Conservation (phyloP, 2,113 vertebrate genomes). For the Rana temporaria region DNA sequence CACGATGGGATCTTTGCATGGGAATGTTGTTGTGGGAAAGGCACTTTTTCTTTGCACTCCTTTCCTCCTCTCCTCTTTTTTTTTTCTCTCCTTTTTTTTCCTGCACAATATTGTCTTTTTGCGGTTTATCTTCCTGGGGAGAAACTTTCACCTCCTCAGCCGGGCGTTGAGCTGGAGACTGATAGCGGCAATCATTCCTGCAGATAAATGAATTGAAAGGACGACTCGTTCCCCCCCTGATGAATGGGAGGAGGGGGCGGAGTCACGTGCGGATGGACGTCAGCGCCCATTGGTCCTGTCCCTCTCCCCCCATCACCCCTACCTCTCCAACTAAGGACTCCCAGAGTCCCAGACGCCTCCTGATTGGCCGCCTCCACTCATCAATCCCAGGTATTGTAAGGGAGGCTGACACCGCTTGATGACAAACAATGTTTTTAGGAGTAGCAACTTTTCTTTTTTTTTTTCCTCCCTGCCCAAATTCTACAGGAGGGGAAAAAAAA, state of each 20-base stretch:
- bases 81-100: slow-evolving; percentile 74
- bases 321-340: slow-evolving; percentile 89
- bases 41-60: slow-evolving; percentile 33
- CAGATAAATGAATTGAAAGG: slow-evolving; percentile 99
- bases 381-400: slow-evolving; percentile 95
- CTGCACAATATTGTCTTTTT: slow-evolving; percentile 97
- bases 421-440: slow-evolving; percentile 82
- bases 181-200: slow-evolving; percentile 99
- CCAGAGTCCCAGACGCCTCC: slow-evolving; percentile 74
- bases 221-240: slow-evolving; percentile 99
- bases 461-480: slow-evolving; percentile 59
- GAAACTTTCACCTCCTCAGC: slow-evolving; percentile 99
- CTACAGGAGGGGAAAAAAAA: slow-evolving; percentile 51
- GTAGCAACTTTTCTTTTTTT: slow-evolving; percentile 76
- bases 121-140: slow-evolving; percentile 99
- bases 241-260: slow-evolving; percentile 94
- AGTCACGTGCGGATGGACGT: slow-evolving; percentile 78
- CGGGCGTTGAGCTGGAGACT: slow-evolving; percentile 99
- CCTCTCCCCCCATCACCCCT: slow-evolving; percentile 77
- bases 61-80: slow-evolving; percentile 11
- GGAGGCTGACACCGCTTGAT: slow-evolving; percentile 83
- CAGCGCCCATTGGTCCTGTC: slow-evolving; percentile 79
- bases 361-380: slow-evolving; percentile 91
- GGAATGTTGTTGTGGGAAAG: slow-evolving; percentile 67
- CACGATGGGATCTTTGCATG: slow-evolving; percentile 63